A percentile compares a stretch with the other conserved stretches of the same genome.
Conservation (phyloP, 2,888 invertebrate species). For the Acholoe squamosa region DNA sequence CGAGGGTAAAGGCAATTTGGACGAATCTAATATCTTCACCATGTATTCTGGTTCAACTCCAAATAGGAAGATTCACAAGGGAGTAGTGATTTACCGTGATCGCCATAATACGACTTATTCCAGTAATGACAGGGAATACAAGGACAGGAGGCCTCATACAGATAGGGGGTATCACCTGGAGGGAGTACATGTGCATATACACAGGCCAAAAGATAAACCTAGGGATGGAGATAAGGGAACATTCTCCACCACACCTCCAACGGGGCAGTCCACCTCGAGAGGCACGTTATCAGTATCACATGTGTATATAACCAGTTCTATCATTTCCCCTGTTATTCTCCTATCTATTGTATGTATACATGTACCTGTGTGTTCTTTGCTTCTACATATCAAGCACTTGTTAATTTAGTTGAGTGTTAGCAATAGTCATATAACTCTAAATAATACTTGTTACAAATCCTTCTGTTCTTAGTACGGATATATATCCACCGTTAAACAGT, state of each 20-base stretch:
- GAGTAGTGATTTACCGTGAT: conserved; percentile 35
- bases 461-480: too few relatives aligned
- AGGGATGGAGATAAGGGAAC: neutral
- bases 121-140: neutral
- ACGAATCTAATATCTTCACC: conserved; percentile 42
- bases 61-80: conserved; percentile 54
- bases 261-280: neutral
- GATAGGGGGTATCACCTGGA: conserved; percentile 32
- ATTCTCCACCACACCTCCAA: neutral
- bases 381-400: neutral
- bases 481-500: too few relatives aligned
- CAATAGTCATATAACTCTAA: neutral
- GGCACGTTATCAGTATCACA: neutral
- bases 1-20: neutral
- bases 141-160: conserved; percentile 15
- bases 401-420: neutral
- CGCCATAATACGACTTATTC: neutral
- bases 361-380: neutral
- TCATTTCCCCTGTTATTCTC: neutral
- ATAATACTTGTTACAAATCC: neutral
- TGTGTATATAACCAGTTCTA: neutral
- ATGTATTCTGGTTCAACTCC: conserved; percentile 22
- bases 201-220: conserved; percentile 9
- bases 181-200: conserved; percentile 54
- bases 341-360: neutral